phyloP scores from a whole-genome alignment of 2,797 vertebrate genomes.

The Merluccius polli region DNA sequence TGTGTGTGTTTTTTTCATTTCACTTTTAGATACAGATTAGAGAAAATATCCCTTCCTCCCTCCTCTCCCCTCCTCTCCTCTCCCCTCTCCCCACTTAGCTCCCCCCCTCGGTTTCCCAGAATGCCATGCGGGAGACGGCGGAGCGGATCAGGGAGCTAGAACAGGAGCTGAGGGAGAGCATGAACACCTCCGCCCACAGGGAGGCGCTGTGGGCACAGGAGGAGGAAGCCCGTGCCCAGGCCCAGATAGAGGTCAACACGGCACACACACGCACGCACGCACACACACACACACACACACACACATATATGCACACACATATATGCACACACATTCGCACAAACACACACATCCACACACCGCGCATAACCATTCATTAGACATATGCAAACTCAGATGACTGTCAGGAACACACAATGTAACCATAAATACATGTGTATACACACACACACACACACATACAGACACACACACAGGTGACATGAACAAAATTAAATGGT shows the following conservation, averaged over 20 bases:
- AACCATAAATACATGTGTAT: neutral
- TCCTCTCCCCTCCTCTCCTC: constrained; percentile 24
- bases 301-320: constrained; percentile 5
- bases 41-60: constrained; percentile 30
- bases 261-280: constrained; percentile 14
- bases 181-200: constrained; percentile 70
- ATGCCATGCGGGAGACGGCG: constrained; percentile 63
- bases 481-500: too few species aligned
- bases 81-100: constrained; percentile 32
- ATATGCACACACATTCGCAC: neutral
- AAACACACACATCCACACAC: constrained; percentile 4
- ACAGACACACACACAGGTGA: neutral
- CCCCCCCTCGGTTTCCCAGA: constrained; percentile 65
- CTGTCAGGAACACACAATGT: too few species aligned
- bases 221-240: constrained; percentile 63
- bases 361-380: too few species aligned
- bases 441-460: neutral
- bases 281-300: constrained; percentile 4
- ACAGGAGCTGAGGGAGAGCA: constrained; percentile 69
- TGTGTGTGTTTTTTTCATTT: constrained; percentile 18
- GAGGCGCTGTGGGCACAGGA: constrained; percentile 73
- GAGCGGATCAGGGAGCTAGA: constrained; percentile 72
- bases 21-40: constrained; percentile 21
- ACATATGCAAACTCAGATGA: too few species aligned
- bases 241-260: constrained; percentile 66